Evolutionary conservation across 2,888 invertebrate species (phyloP), one percentile per base, ranked within the genome.

Genomic region (Caenorhabditis sp.): DNA sequence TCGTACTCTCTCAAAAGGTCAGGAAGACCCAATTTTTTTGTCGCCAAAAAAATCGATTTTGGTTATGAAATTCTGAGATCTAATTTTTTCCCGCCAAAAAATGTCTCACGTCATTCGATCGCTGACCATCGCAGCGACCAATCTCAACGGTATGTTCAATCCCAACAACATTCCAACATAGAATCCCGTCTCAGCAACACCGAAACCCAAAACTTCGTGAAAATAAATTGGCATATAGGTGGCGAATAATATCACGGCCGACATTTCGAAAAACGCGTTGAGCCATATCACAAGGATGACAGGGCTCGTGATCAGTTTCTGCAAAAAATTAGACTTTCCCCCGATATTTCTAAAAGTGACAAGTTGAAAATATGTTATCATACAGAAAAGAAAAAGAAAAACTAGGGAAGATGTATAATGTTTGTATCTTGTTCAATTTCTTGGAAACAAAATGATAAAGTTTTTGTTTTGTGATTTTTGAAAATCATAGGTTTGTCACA

Each of bases 221-320:
- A 83, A 76, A 55, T 83, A 83, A 8, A 80, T 79, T 6, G 83
- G 83, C 53, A 77, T 74, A 62, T 83, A 83, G 1, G 78, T 77
- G 19, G 76, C 62, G 50, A 83, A 64, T 54, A 81, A 68, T 21
- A 83, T 77, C 8, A 78, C 74, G 4, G 77, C 76, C n/a, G 81
- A 78, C 65, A 83, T 59, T 37, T 83, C 83, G 31, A 82, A 79
- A 59, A 83, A 77, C 2, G 83, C 81, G 55, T 79, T 82, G 23
- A 78, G 66, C 83, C 83, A 83, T 6, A 82, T 77, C 37, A 77
- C 66, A 1, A 79, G 61, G 14, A 83, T 73, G 0, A 77, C 75
- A 0, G 74, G 75, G 54, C 76, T 76, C 1, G 73, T 74, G 12
- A 77, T 57, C 57, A 83, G 76, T 54, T 70, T 67, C 83, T 81